These are phyloP conservation scores for Thymelicus lineola DNA, from an alignment of 2,888 invertebrate species.

Conservation along the genomic window DNA sequence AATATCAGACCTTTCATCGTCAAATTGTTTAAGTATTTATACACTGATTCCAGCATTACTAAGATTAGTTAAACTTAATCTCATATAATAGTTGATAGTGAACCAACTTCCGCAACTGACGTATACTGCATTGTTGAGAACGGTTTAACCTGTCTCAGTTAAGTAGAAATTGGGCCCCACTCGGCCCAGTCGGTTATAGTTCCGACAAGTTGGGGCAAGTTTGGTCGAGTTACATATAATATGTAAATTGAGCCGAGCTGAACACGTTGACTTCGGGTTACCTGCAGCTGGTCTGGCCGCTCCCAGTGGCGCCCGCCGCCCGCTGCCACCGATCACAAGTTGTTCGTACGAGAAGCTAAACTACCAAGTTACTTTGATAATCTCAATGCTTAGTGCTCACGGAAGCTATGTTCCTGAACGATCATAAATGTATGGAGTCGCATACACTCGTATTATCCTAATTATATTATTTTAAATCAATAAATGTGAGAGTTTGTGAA, in stretches of 20 bases:
- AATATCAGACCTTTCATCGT: too few species aligned
- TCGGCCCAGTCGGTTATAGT: background rate
- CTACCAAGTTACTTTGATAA: too few species aligned
- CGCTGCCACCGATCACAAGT: background rate
- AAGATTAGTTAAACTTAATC: too few species aligned
- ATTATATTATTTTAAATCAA: too few species aligned
- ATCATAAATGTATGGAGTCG: background rate
- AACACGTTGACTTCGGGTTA: constrained; percentile 26
- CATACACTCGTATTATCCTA: too few species aligned
- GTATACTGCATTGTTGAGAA: background rate
- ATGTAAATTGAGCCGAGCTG: constrained; percentile 12
- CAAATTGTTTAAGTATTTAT: too few species aligned
- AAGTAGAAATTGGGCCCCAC: background rate
- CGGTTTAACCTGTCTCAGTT: constrained; percentile 3
- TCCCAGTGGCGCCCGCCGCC: too few species aligned
- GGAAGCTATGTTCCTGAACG: background rate
- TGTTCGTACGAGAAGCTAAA: background rate
- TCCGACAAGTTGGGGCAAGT: constrained; percentile 13
- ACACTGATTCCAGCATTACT: too few species aligned
- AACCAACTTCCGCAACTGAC: too few species aligned
- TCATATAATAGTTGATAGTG: too few species aligned
- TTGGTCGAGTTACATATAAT: constrained; percentile 13
- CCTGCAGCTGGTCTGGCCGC: background rate
- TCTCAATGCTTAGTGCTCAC: background rate
- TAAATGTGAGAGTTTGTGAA: too few species aligned